Base-by-base conservation (phyloP, 2,113 vertebrate species). In the Centropristis striata region DNA sequence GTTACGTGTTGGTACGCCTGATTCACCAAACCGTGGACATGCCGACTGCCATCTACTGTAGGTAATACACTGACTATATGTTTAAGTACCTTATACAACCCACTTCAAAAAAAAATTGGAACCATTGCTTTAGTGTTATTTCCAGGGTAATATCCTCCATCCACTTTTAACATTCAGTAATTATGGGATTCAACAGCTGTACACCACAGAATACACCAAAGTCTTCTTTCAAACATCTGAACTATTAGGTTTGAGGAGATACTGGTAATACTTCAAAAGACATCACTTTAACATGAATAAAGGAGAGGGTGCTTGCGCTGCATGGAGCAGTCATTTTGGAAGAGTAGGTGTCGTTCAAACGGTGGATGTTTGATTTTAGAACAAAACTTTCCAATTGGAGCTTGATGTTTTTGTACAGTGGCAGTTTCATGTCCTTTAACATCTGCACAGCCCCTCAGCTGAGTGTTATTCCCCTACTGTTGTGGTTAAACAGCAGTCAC, bases 381-480 rank as follows among this genome's bases (percentile, higher is more conserved):
- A 14, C 70, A 68, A 66, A 88, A 85, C 66, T 82, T 90, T 90
- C 85, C 87, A 61, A 63, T 64, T 61, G 63, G 82, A 87, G 77
- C 70, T 70, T 15, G 81, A 44, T 83, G 90, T 83, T 81, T 87
- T 66, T 47, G 36, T 51, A 21, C 61, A 70, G 32, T 15, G 21
- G 47, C 27, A 41, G 75, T 77, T 81, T 84, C 61, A 18, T 28
- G 78, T 74, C 75, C 42, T 66, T 65, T 75, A 78, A 67, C 74
- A 61, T 57, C 23, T 80, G 3, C 65, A 36, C 20, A 4, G 84
- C 88, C 89, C 89, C 84, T 90, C 76, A 42, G 73, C 74, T 46
- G 54, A 58, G 54, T 61, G 88, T 92, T 83, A 85, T 92, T 92
- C 88, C 91, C 92, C 92, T 90, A 0, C 80, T 41, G 69, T 57